Base-by-base conservation (phyloP, 2,797 vertebrate genomes). In the Dendrocincla tyrannina region DNA sequence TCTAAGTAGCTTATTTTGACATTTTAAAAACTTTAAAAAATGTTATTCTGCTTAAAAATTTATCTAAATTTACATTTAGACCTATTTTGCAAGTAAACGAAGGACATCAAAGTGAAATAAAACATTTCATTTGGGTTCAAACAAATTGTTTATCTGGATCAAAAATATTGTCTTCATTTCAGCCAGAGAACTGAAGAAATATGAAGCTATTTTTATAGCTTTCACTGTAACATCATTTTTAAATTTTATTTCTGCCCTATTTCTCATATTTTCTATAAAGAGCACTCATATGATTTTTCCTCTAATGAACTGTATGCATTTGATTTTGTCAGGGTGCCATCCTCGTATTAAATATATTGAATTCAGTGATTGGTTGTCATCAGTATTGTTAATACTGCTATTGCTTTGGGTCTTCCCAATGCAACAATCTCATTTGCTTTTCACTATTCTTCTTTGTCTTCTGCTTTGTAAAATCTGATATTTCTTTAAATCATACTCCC, bases 61-160 rank as follows among this genome's bases (percentile, higher is more conserved):
- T 24, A 75, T 78, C 62, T 88, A 76, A 55, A 93, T 90, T 94
- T 88, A 69, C 75, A 46, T 89, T 78, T 70, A 70, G 73, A 69
- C 42, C 39, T 93, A 91, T 94, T 93, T 80, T 93, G 23, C 62
- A 91, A 88, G 88, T 81, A 91, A 95, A 90, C 0, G 1, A 88
- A 70, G 46, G 53, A 91, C 85, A 93, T 88, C 62, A 88, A 78
- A 91, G 47, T 41, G n/a, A 95, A 93, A 74, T 39, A 89, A 91
- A 96, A 55, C 4, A 78, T 91, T 94, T 88, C 39, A 75, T 89
- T 96, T 59, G 55, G 28, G 14, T 90, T 88, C 69, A 88, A 93
- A 94, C 7, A 92, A 88, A 88, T 68, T 47, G 12, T 53, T 85
- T 93, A 70, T 88, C 94, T 84, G 39, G 23, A 90, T 62, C 46